phyloP scores from a whole-genome alignment of 2,888 invertebrate species.

The Xiphydria camelus region DNA sequence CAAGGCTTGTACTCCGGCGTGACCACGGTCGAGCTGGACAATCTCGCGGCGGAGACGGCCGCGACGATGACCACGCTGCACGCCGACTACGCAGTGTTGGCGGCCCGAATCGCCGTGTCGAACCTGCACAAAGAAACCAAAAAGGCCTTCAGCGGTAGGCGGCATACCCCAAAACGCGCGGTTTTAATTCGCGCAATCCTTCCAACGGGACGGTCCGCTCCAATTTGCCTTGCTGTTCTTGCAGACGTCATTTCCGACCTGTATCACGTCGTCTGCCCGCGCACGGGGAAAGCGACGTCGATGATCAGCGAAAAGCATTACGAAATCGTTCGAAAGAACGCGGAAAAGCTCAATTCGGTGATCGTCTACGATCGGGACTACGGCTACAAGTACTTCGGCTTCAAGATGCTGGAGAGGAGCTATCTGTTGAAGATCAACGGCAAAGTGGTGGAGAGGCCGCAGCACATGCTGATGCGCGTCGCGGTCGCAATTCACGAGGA shows the following conservation, averaged over 20 bases:
- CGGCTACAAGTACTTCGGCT: constrained; percentile 98
- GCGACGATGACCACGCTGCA: constrained; percentile 97
- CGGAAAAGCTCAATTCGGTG: constrained; percentile 89
- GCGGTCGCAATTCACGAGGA: constrained; percentile 94
- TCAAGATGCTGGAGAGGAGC: constrained; percentile 95
- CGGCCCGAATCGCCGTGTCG: constrained; percentile 91
- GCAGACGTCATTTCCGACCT: constrained; percentile 89
- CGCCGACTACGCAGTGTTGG: constrained; percentile 91
- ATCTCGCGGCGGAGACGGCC: constrained; percentile 97
- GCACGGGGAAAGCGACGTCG: constrained; percentile 73
- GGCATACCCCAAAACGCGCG: no score
- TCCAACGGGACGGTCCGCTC: no score
- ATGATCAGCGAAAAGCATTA: constrained; percentile 86
- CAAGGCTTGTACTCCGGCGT: constrained; percentile 95
- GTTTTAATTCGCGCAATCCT: no score
- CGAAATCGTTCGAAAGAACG: constrained; percentile 80
- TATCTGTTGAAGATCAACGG: constrained; percentile 90
- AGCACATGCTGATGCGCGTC: constrained; percentile 98
- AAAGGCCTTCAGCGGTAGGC: constrained; percentile 84
- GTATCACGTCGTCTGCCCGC: constrained; percentile 74
- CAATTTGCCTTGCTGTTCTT: no score
- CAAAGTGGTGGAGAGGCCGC: constrained; percentile 94
- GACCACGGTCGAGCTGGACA: constrained; percentile 95
- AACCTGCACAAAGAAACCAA: constrained; percentile 98
- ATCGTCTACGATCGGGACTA: constrained; percentile 98